Conservation (phyloP, 1,140 invertebrate species). For the Drosophila watanabei region DNA sequence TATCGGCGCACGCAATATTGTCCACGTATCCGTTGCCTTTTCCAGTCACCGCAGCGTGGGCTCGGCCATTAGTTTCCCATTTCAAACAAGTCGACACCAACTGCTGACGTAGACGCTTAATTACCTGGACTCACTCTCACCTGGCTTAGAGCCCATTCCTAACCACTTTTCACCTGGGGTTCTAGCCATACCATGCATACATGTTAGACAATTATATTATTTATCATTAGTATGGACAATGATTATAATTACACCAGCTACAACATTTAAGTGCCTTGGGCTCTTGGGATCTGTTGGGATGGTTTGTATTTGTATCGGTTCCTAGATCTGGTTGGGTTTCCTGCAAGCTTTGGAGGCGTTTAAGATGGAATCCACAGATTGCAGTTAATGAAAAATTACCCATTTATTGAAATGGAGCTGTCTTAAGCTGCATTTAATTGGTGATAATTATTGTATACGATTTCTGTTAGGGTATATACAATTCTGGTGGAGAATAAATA, state of each 20-base stretch:
- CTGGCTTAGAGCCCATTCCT: constrained; percentile 14
- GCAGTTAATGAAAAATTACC: constrained; percentile 17
- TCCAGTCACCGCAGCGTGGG: constrained; percentile 24
- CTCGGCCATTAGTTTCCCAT: constrained; percentile 47
- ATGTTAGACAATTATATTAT: constrained; percentile 26
- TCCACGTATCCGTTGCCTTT: constrained; percentile 18
- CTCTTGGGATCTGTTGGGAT: constrained; percentile 4
- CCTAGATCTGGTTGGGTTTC: constrained; percentile 2
- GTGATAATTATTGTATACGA: neutral
- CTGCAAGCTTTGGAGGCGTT: neutral
- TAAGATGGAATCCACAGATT: constrained; percentile 31
- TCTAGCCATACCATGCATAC: neutral
- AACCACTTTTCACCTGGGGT: constrained; percentile 24
- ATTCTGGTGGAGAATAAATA: neutral
- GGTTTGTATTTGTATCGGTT: constrained; percentile 2
- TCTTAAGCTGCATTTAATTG: constrained; percentile 21
- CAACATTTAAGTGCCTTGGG: constrained; percentile 11
- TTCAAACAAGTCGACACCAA: constrained; percentile 31
- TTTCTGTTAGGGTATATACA: neutral
- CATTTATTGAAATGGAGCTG: constrained; percentile 29
- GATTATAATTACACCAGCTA: constrained; percentile 5
- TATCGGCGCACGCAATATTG: constrained; percentile 48
- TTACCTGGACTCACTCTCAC: constrained; percentile 32
- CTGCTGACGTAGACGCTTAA: constrained; percentile 18
- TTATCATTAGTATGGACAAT: constrained; percentile 19